Base-by-base conservation (phyloP, 2,797 vertebrate genomes). In the Cossypha niveicapilla region DNA sequence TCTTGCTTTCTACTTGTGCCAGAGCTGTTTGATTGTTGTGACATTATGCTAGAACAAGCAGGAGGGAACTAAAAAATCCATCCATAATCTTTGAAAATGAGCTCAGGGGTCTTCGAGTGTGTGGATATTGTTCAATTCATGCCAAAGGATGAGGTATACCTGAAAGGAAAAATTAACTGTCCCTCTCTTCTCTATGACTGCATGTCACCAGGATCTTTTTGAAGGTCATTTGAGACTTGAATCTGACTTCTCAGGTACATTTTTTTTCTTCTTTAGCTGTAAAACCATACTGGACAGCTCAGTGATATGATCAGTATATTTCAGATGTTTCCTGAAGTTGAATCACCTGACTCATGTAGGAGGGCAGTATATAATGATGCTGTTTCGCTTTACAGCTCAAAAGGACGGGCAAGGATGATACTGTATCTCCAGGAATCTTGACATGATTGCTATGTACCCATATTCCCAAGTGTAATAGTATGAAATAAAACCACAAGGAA, bases 91-190 rank as follows among this genome's bases (percentile, higher is more conserved):
- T 9, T 34, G 35, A 68, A 75, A 27, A 73, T 32, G 10, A 79
- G 11, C 7, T 79, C 25, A 66, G 25, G 30, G 54, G 22, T 61
- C 47, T 79, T 78, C 2, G 3, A 68, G 12, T 27, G 63, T 62
- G 48, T 8, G 8, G 3, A 1, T 56, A 23, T 25, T n/a, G 5
- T 41, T 76, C 2, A 0, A 30, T 70, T 88, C 23, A 47, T 0
- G 0, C 7, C 45, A 65, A 71, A 91, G 5, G 2, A 41, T 19
- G 42, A 78, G 7, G 11, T 32, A 3, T 7, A 60, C 6, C 9
- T 60, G 13, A n/a, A 72, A 91, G 63, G 18, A 61, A 85, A 68
- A 86, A 21, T 17, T n/a, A 79, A 32, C 18, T 60, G 2, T 67
- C 21, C 9, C 7, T 72, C 24, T 66, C 27, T 72, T 81, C 19